These are phyloP conservation scores for Ictalurus furcatus DNA, from an alignment of 2,113 vertebrate genomes.

Conservation along the genomic window DNA sequence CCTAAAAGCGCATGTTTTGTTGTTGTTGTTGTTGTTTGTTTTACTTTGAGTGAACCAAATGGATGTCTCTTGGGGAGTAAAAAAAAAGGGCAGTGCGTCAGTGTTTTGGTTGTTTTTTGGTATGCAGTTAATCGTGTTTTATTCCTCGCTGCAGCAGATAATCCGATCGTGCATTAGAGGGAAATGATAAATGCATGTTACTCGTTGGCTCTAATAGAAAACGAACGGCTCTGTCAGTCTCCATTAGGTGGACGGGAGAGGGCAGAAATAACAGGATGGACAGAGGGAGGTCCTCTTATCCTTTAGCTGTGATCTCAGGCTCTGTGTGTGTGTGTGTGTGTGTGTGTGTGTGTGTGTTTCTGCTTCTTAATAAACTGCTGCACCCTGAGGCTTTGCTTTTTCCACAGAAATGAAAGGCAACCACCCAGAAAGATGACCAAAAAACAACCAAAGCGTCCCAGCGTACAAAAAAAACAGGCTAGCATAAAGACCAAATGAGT, in stretches of 20 bases:
- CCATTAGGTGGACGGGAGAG: slow-evolving; percentile 35
- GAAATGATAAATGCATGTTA: slow-evolving; percentile 45
- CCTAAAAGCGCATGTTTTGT: background rate
- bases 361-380: slow-evolving; percentile 37
- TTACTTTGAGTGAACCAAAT: background rate
- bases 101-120: background rate
- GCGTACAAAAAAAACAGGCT: slow-evolving; percentile 4
- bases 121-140: background rate
- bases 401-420: slow-evolving; percentile 26
- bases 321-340: background rate
- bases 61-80: background rate
- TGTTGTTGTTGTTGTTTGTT: background rate
- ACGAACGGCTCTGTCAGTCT: slow-evolving; percentile 56
- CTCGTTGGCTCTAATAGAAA: slow-evolving; percentile 55
- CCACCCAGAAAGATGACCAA: background rate
- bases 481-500: background rate
- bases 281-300: slow-evolving; percentile 1
- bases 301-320: slow-evolving; percentile 1
- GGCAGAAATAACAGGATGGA: slow-evolving; percentile 44
- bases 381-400: slow-evolving; percentile 41
- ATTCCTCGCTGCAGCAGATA: slow-evolving; percentile 36
- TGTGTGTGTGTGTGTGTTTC: slow-evolving; percentile 8
- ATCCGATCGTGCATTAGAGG: slow-evolving; percentile 57
- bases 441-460: slow-evolving; percentile 27
- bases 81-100: background rate